phyloP scores from a whole-genome alignment of 2,888 invertebrate genomes.

The Ornithoptera alexandrae region DNA sequence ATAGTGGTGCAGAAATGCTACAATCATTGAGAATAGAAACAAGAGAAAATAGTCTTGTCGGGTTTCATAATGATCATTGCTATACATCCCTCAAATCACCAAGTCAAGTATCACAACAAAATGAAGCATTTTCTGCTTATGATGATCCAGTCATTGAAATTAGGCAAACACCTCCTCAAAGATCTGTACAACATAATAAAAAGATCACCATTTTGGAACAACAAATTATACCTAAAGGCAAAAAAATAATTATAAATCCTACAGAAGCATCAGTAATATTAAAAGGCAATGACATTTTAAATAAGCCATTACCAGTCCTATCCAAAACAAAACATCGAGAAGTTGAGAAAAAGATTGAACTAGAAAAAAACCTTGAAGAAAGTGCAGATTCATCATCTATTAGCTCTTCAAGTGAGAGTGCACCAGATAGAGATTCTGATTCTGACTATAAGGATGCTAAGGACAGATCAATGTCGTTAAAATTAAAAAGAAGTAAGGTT shows the following conservation, averaged over 20 bases:
- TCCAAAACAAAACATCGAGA: slow-evolving; percentile 58
- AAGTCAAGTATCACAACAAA: slow-evolving; percentile 70
- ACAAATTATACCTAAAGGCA: slow-evolving; percentile 75
- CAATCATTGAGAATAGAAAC: slow-evolving; percentile 74
- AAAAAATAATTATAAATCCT: slow-evolving; percentile 65
- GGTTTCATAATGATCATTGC: slow-evolving; percentile 89
- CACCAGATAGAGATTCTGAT: slow-evolving; percentile 82
- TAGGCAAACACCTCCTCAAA: slow-evolving; percentile 66
- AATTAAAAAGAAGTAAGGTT: slow-evolving; percentile 56
- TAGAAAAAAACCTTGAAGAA: slow-evolving; percentile 68
- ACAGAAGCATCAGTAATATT: slow-evolving; percentile 57
- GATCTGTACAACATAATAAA: slow-evolving; percentile 66
- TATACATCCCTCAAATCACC: slow-evolving; percentile 87
- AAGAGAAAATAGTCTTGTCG: slow-evolving; percentile 78
- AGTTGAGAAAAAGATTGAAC: slow-evolving; percentile 47
- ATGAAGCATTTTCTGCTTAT: slow-evolving; percentile 55
- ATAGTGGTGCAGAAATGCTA: slow-evolving; percentile 76
- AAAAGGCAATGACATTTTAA: slow-evolving; percentile 67
- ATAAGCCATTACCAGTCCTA: slow-evolving; percentile 57
- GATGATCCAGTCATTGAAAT: slow-evolving; percentile 73
- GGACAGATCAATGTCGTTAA: slow-evolving; percentile 54
- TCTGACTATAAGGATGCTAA: slow-evolving; percentile 79
- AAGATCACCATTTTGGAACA: slow-evolving; percentile 76
- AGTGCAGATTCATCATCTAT: slow-evolving; percentile 72
- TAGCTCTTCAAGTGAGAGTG: slow-evolving; percentile 77